These are phyloP conservation scores for Homarus gammarus DNA, from an alignment of 2,888 invertebrate species.

Conservation along the genomic window DNA sequence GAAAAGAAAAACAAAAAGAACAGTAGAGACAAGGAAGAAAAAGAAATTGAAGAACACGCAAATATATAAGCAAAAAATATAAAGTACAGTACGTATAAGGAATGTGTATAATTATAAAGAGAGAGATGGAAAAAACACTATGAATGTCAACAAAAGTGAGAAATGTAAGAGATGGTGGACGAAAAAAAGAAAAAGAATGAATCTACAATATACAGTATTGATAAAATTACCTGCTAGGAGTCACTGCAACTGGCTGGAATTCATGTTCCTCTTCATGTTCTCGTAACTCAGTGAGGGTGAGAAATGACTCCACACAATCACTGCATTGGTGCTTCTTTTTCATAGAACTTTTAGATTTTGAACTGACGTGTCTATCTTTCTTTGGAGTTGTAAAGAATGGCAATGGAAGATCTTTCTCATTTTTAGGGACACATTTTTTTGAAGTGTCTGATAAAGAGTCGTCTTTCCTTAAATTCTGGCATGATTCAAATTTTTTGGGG, in stretches of 20 bases:
- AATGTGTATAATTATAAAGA: too few relatives aligned
- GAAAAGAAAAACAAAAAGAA: too few relatives aligned
- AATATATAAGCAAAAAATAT: too few relatives aligned
- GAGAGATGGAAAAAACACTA: neutral
- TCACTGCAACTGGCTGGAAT: constrained; percentile 10
- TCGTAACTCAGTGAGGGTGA: constrained; percentile 7
- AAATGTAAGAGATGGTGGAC: neutral
- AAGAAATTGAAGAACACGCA: too few relatives aligned
- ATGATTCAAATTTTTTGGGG: neutral
- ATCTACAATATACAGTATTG: neutral
- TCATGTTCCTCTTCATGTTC: constrained; percentile 61
- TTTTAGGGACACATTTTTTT: neutral
- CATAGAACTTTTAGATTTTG: constrained; percentile 35
- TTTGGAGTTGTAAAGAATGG: constrained; percentile 33
- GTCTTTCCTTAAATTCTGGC: neutral
- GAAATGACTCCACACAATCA: constrained; percentile 34
- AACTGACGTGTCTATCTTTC: neutral
- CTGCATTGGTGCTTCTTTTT: constrained; percentile 48
- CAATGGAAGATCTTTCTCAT: neutral
- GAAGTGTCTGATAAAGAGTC: neutral
- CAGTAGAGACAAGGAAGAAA: neutral
- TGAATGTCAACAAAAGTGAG: neutral
- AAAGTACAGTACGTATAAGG: too few relatives aligned
- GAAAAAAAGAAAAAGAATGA: neutral
- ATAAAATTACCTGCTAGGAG: constrained; percentile 40